Base-by-base conservation (phyloP, 2,797 vertebrate genomes). In the Lates japonicus region DNA sequence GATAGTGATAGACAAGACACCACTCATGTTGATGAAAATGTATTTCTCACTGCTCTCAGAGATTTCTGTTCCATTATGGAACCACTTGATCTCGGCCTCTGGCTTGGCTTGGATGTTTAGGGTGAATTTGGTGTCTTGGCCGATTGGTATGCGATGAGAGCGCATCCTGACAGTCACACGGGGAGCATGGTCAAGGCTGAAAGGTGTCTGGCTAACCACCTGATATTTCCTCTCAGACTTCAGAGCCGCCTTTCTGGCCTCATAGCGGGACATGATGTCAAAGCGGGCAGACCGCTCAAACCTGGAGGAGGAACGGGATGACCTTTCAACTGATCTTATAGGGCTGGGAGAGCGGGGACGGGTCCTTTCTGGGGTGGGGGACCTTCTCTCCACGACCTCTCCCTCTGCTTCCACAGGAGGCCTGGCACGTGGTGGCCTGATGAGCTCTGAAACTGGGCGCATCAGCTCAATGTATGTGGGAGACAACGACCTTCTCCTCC, bases 191-290 rank as follows among this genome's bases (percentile, higher is more conserved):
- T 99, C 98, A 84, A 99, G 93, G 5, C 97, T 98, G 90, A 99
- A 99, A 39, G 98, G 98, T 71, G 97, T 96, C 88, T 99, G 98
- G 88, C 96, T 98, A 63, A 99, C 94, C 76, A 99, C 96, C 90
- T 98, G 97, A 0, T 98, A 99, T 86, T 96, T 97, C 87, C 97
- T 96, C 92, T 99, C 98, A 73, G 98, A 97, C 93, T 99, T 99
- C 77, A 99, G 82, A 92, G 98, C 97, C 74, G 98, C 96, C 93
- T 99, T 99, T 95, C 97, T 98, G 78, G 98, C 96, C 87, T 99
- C 98, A 0, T 99, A 99, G 76, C 98, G 97, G 69, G 98, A 99
- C 95, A 99, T 99, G 82, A 99, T 99, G 90, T 99, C 98, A 94
- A 99, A 99, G 90, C 98, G 96, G 70, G 98, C 97, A 49, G 98